Conservation (phyloP, 2,113 vertebrate genomes). For the Clarias gariepinus region DNA sequence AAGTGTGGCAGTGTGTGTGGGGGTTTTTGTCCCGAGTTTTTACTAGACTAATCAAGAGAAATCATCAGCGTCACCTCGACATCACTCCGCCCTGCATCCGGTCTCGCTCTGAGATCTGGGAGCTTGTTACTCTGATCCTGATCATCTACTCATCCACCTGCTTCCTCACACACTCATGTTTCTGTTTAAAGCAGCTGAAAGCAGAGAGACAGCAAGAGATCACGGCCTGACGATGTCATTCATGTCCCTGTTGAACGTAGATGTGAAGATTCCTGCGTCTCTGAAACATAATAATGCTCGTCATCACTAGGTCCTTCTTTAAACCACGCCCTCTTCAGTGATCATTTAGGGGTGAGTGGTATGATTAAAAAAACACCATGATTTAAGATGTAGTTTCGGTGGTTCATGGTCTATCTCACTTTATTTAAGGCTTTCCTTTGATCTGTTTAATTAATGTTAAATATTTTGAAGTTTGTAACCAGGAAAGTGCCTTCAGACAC, state of each 20-base stretch:
- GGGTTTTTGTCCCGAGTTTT: conserved; percentile 16
- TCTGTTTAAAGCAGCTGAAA: neutral
- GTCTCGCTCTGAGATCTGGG: neutral
- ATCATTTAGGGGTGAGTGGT: neutral
- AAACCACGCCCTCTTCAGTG: neutral
- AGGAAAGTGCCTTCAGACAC: neutral
- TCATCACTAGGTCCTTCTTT: neutral
- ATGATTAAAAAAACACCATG: neutral
- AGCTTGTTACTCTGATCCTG: neutral
- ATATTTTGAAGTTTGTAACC: neutral
- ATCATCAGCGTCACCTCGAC: neutral
- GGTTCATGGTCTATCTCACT: neutral
- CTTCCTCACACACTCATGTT: neutral
- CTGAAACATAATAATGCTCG: neutral
- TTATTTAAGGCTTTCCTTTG: neutral
- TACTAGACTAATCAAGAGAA: neutral
- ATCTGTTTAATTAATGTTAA: neutral
- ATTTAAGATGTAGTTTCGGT: neutral
- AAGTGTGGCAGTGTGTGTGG: neutral
- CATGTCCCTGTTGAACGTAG: neutral
- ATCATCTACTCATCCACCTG: neutral
- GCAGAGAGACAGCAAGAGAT: neutral
- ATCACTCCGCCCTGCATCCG: neutral
- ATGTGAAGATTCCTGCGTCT: neutral
- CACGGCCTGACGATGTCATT: neutral